A percentile compares a stretch with the other conserved stretches of the same genome.
Conservation (phyloP, 2,113 vertebrate species). For the Eubucco bourcierii region DNA sequence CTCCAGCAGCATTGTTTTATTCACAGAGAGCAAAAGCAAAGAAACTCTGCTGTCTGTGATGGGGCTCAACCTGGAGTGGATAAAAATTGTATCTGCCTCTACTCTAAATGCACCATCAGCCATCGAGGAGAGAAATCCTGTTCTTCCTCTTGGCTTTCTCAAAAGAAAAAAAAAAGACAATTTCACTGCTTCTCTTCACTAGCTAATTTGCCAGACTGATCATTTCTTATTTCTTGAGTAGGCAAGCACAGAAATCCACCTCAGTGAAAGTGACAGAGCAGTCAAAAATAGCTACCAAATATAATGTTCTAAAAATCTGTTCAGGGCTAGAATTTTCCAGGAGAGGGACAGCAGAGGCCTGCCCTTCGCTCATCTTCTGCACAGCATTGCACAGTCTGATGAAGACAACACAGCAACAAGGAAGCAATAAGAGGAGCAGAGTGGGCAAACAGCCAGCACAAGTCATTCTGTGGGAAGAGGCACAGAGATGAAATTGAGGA, state of each 20-base stretch:
- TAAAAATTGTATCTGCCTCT: neutral
- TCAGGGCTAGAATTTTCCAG: conserved; percentile 12
- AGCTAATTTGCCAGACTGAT: neutral
- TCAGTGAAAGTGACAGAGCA: neutral
- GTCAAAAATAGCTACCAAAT: neutral
- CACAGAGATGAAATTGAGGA: neutral
- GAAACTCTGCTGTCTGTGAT: neutral
- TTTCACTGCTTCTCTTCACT: neutral
- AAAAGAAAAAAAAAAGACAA: conserved; percentile 4
- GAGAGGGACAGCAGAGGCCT: neutral
- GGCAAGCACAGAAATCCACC: neutral
- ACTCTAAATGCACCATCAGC: neutral
- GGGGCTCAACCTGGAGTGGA: neutral
- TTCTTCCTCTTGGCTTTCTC: neutral
- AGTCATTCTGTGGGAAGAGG: neutral
- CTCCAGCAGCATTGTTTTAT: neutral
- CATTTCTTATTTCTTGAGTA: neutral
- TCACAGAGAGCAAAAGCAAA: neutral
- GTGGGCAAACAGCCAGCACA: neutral
- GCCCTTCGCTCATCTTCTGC: neutral
- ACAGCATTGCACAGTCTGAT: neutral
- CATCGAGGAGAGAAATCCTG: neutral
- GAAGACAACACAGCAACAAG: conserved; percentile 27
- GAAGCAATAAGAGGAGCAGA: conserved; percentile 9
- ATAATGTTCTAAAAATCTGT: neutral